phyloP scores from a whole-genome alignment of 2,113 vertebrate species.

The Poeciliopsis occidentalis region DNA sequence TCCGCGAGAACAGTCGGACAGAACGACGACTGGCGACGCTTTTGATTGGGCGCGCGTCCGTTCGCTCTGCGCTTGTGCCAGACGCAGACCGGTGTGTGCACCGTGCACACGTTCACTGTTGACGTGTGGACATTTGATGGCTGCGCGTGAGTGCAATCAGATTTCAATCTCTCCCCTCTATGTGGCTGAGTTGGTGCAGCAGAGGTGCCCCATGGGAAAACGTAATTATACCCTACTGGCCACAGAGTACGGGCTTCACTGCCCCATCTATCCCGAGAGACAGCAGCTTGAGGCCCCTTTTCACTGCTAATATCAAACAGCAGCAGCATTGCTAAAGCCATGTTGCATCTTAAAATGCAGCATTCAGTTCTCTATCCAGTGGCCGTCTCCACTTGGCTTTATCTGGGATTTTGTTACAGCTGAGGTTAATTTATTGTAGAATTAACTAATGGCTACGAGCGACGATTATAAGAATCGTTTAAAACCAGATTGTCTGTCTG shows the following conservation, averaged over 20 bases:
- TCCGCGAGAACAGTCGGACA: conserved; percentile 30
- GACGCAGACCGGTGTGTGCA: conserved; percentile 1
- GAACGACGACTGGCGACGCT: conserved; percentile 14
- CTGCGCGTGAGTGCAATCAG: conserved; percentile 50
- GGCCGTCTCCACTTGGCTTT: conserved; percentile 52
- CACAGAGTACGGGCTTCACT: conserved; percentile 58
- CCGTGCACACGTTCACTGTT: conserved; percentile 8
- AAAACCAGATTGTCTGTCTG: conserved; percentile 5
- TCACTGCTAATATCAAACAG: conserved; percentile 53
- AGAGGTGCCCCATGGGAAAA: conserved; percentile 55
- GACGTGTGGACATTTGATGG: conserved; percentile 34
- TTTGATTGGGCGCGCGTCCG: background rate
- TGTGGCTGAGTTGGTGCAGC: conserved; percentile 57
- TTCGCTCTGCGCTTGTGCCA: conserved; percentile 1
- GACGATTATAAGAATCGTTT: conserved; percentile 40
- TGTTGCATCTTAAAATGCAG: conserved; percentile 30
- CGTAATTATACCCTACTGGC: conserved; percentile 72
- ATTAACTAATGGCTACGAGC: conserved; percentile 63
- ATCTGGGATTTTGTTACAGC: conserved; percentile 56
- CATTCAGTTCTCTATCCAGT: conserved; percentile 24
- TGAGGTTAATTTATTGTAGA: conserved; percentile 67
- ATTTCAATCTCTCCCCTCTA: conserved; percentile 61
- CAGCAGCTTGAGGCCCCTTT: conserved; percentile 45
- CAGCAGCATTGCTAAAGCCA: conserved; percentile 39
- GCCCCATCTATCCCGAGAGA: conserved; percentile 65